Base-by-base conservation (phyloP, 2,113 vertebrate genomes). In the Hiodon tergisus region DNA sequence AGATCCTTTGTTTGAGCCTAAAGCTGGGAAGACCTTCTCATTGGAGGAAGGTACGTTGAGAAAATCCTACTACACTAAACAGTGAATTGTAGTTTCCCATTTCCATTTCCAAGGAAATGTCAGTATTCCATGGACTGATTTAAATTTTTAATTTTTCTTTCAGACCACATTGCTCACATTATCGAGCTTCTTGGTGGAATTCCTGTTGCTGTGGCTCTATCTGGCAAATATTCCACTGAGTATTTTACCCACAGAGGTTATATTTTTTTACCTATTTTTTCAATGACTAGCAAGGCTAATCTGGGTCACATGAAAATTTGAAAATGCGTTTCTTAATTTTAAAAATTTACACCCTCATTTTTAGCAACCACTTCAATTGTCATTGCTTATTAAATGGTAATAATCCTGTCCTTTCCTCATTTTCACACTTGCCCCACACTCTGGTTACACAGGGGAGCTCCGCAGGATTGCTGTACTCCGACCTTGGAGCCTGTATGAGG, bases 81-180 rank as follows among this genome's bases (percentile, higher is more conserved):
- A 46, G 9, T 16, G 3, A 11, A 2, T 62, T 69, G 8, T 52
- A 16, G 69, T 63, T 10, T 17, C 65, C 5, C 11, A 55, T 74
- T 59, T 14, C 5, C 11, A 55, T 74, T 59, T 14, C 9, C 73
- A 68, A 47, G 17, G 66, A 50, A 11, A 5, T 11, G 48, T 4
- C 76, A 51, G 5, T 9, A 62, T 74, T 57, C 9, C 68, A 60
- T 77, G 9, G 3, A 13, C 55, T 54, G 10, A 13, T 73, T 52
- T 9, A 51, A 66, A n/a, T 11, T 70, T 6, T 55, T 17, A 10
- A 55, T 54, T 75, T 74, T 63, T 10, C 74, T 82, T 82, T 60
- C 76, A 96, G 94, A 94, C 83, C 94, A 96, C 0, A 87, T 96
- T 71, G 91, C 89, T 78, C 83, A 90, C 76, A 94, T 95, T 71